Percentiles rank a stretch among this genome's conserved stretches.
Conservation (phyloP, 2,888 invertebrate species). For the Acrobasis consociella region DNA sequence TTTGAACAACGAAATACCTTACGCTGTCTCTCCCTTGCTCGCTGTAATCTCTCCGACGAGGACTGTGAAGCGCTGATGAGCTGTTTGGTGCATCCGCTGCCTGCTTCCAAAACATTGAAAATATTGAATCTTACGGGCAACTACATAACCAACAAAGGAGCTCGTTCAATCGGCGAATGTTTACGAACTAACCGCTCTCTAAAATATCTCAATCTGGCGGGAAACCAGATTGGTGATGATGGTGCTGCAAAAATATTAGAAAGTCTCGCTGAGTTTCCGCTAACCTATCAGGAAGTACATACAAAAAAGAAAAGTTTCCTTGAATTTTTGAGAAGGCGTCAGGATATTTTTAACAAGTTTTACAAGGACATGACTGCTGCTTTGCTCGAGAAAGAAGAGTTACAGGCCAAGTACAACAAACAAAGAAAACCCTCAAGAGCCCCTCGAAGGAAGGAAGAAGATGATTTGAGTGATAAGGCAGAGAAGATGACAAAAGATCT, state of each 20-base stretch:
- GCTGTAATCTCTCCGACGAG: not conserved
- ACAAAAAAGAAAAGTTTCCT: not conserved
- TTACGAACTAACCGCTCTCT: constrained; percentile 5
- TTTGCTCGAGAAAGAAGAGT: not conserved
- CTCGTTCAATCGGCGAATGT: not conserved
- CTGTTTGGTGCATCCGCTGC: not conserved
- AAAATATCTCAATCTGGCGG: constrained; percentile 6
- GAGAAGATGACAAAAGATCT: not conserved
- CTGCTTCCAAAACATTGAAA: constrained; percentile 7
- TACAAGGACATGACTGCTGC: not conserved
- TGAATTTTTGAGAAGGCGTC: not conserved
- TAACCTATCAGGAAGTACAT: constrained; percentile 7
- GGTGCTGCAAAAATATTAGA: not conserved
- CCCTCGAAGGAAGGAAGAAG: not conserved
- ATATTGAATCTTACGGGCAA: constrained; percentile 2
- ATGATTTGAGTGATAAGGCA: not conserved
- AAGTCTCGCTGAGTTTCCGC: not conserved
- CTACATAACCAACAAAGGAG: constrained; percentile 1
- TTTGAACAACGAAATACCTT: not conserved
- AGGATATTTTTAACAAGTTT: not conserved
- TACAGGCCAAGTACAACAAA: too few relatives aligned
- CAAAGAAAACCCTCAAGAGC: too few relatives aligned
- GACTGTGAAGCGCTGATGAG: not conserved
- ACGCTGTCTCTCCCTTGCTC: not conserved
- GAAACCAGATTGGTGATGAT: constrained; percentile 5